Base-by-base conservation (phyloP, 2,888 invertebrate species). In the Arctia plantaginis region DNA sequence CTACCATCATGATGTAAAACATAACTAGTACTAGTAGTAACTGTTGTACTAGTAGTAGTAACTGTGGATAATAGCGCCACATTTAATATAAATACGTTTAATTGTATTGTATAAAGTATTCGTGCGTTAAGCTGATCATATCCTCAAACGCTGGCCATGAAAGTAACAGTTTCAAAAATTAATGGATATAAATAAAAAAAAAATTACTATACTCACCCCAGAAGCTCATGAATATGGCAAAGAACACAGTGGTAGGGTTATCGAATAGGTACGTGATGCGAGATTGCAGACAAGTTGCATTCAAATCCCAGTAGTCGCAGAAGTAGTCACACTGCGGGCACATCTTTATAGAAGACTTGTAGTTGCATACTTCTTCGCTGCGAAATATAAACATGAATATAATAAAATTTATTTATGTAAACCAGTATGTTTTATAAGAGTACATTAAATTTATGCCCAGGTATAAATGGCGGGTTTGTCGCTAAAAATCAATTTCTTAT, bases 201-300 rank as follows among this genome's bases (percentile, higher is more conserved):
- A 3, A n/a, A 0, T 66, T 66, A 62, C 39, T 33, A 10, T 8
- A 79, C 80, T 75, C 55, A 98, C 97, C 97, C 99, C 99, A 99
- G 88, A 99, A 97, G 64, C 99, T 98, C 99, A 99, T 99, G 88
- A 99, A 98, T 72, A 98, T 97, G 12, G 99, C 98, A 92, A 99
- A 99, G 92, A 98, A 97, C n/a, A 99, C 98, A 0, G 99, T 99
- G 18, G 98, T 98, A 1, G 98, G 97, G 95, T 99, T 99, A 92
- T 99, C 99, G 90, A 99, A 99, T 66, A 99, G 96, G 90, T 99
- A 98, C 0, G 99, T 98, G 76, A 98, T 96, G 85, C 97, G 96
- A 0, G 99, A 97, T 91, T 99, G 98, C 77, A 97, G 93, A 90
- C 99, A 99, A 2, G 98, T 98, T 87, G 98, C 97, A 69, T 96